Conservation (phyloP, 2,797 vertebrate species). For the Liasis olivaceus region DNA sequence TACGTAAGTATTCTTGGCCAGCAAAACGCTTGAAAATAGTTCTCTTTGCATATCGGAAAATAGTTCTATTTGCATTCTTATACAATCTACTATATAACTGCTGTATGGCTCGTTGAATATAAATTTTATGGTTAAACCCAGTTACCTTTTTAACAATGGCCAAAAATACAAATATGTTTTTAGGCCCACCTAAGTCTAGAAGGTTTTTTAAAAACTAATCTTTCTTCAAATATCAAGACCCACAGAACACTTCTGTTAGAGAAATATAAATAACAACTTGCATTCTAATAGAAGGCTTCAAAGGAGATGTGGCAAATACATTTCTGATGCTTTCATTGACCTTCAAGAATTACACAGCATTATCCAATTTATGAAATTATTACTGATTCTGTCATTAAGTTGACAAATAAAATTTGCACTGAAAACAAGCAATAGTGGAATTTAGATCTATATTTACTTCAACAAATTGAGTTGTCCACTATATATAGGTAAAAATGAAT, state of each 20-base stretch:
- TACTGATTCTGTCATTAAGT: slow-evolving; percentile 50
- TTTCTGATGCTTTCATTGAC: slow-evolving; percentile 41
- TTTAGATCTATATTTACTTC: background rate
- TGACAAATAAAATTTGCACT: background rate
- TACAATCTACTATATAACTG: background rate
- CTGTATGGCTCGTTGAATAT: background rate
- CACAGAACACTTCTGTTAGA: background rate
- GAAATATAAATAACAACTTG: background rate
- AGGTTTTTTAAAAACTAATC: background rate
- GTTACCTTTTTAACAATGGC: background rate
- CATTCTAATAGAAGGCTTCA: slow-evolving; percentile 4
- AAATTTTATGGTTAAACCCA: background rate
- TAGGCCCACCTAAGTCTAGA: background rate
- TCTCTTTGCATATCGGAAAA: background rate
- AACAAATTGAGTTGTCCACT: background rate
- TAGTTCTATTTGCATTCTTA: background rate
- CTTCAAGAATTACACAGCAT: slow-evolving; percentile 31
- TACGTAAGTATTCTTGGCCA: background rate
- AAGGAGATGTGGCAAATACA: slow-evolving; percentile 21
- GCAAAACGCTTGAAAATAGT: background rate
- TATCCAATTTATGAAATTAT: slow-evolving; percentile 38
- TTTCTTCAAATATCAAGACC: no score
- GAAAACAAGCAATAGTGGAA: background rate
- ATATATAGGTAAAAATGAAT: background rate
- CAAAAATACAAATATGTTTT: background rate